Evolutionary conservation across 2,113 vertebrate species (phyloP).

Genomic region (Oryzias celebensis): DNA sequence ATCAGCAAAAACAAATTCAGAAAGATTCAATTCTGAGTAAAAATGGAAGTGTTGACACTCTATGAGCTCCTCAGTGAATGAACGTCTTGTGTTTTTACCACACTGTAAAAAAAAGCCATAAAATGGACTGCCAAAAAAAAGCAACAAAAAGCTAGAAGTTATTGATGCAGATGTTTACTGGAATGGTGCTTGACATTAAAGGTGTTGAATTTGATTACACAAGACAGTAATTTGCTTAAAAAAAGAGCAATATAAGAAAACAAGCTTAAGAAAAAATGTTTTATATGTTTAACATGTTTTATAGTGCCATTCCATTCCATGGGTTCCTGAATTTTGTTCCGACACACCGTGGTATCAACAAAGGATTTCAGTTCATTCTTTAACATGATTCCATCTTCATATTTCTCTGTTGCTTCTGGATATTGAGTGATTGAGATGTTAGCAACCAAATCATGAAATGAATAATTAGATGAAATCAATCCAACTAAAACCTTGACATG

Average conservation of each 20-base stretch:
- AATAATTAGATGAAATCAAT: no score
- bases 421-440: no score
- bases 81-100: slow-evolving; percentile 19
- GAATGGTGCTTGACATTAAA: not conserved
- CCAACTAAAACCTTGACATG: no score
- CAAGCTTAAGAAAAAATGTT: no score
- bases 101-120: slow-evolving; percentile 21
- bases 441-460: no score
- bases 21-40: slow-evolving; percentile 21
- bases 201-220: not conserved
- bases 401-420: no score
- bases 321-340: no score
- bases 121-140: slow-evolving; percentile 5
- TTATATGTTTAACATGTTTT: no score
- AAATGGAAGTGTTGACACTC: not conserved
- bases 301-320: no score
- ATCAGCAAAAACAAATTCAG: not conserved
- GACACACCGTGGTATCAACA: no score
- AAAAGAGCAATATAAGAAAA: not conserved
- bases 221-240: not conserved
- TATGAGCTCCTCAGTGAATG: not conserved
- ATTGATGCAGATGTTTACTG: slow-evolving; percentile 18
- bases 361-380: no score
- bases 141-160: slow-evolving; percentile 4
- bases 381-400: no score